Base-by-base conservation (phyloP, 2,113 vertebrate species). In the Cygnus atratus region DNA sequence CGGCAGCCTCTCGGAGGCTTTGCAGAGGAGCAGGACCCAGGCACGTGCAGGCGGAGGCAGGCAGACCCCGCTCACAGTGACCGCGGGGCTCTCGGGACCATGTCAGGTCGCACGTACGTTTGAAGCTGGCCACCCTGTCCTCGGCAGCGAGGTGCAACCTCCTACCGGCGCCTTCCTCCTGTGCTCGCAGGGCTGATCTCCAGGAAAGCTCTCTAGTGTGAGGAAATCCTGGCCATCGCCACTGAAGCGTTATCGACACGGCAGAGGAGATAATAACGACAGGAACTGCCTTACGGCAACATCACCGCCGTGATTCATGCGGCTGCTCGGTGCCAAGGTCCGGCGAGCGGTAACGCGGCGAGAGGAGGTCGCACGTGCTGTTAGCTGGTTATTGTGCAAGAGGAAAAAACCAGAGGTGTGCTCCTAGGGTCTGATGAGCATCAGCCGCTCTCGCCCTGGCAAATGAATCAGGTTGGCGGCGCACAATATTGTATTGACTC, bases 191-290 rank as follows among this genome's bases (percentile, higher is more conserved):
- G 33, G 84, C 83, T 79, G 90, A 91, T 55, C 93, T 85, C 88
- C 97, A 97, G 97, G 97, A 95, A 97, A 90, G 90, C 93, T 91
- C 84, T 83, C 92, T 1, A 58, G 91, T 3, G 46, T 1, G 54
- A 96, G 96, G 96, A 97, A 97, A 97, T 97, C 95, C 97, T 96
- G 90, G 57, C 75, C 87, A 91, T 93, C 28, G 0, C 92, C 95
- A 87, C 67, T 31, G 16, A 29, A 31, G 87, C 3, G 3, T 78
- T 91, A 87, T 81, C 35, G 2, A 74, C 88, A 46, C 63, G 18
- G 80, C 11, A 5, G 46, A 91, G 62, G 84, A 85, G 93, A 93
- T 86, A 81, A 75, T 54, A 81, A 86, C 35, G 35, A 33, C 88
- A 22, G 95, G 92, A 95, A 44, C 93, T 44, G 85, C 88, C 87